Evolutionary conservation across 2,888 invertebrate genomes (phyloP).

Genomic region (Augochlorella aurata): DNA sequence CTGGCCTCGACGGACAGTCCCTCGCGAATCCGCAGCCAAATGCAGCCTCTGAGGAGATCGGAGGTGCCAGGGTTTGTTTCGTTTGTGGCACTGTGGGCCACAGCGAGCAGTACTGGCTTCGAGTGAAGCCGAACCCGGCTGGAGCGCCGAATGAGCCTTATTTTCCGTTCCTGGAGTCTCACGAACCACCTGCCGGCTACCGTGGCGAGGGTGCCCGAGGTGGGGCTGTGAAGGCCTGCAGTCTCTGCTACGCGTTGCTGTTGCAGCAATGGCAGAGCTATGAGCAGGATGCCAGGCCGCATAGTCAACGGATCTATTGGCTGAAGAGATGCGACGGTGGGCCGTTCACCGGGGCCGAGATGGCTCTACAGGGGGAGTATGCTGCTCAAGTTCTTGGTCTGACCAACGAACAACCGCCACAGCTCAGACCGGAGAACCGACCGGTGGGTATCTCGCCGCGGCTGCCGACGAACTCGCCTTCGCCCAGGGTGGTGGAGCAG

Average conservation of each 20-base stretch:
- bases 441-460: conserved; percentile 78
- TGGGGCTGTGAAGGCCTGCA: conserved; percentile 88
- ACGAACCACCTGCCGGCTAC: conserved; percentile 92
- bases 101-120: conserved; percentile 85
- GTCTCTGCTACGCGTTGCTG: conserved; percentile 92
- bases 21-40: conserved; percentile 71
- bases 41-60: conserved; percentile 69
- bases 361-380: conserved; percentile 95
- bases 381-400: conserved; percentile 93
- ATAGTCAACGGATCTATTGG: conserved; percentile 94
- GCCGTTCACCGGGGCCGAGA: conserved; percentile 94
- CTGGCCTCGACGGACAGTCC: conserved; percentile 83
- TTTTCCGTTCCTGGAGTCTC: conserved; percentile 95
- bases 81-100: conserved; percentile 90
- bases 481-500: conserved; percentile 75
- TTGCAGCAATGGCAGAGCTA: conserved; percentile 96
- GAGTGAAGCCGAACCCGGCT: conserved; percentile 87
- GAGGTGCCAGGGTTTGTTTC: conserved; percentile 83
- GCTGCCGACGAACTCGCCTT: conserved; percentile 76
- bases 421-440: conserved; percentile 71
- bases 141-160: conserved; percentile 89
- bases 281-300: conserved; percentile 92
- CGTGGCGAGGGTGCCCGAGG: conserved; percentile 81
- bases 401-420: conserved; percentile 84
- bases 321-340: conserved; percentile 95